phyloP scores from a whole-genome alignment of 2,888 invertebrate genomes.

The Drosophila subsilvestris region DNA sequence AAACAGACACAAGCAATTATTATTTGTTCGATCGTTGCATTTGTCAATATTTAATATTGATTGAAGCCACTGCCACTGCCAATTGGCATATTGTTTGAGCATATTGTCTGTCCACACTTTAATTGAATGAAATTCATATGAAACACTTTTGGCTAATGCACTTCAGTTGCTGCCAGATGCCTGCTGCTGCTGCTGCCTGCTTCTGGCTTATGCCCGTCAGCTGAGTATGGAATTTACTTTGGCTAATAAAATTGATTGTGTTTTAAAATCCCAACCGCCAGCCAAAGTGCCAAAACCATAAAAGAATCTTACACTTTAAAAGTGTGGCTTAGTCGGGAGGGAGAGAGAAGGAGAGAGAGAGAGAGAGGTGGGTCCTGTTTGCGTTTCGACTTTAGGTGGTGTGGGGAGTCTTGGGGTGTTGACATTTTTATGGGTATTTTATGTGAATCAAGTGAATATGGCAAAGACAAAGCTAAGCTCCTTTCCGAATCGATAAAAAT shows the following conservation, averaged over 20 bases:
- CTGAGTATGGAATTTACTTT: conserved; percentile 33
- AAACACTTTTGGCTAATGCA: not conserved
- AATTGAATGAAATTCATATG: conserved; percentile 22
- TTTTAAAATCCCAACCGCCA: conserved; percentile 44
- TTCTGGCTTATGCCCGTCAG: conserved; percentile 6
- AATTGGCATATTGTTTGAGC: conserved; percentile 11
- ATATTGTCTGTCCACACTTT: conserved; percentile 14
- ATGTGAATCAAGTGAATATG: conserved; percentile 63
- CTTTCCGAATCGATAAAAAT: conserved; percentile 77
- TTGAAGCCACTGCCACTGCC: conserved; percentile 1
- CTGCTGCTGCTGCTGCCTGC: not conserved
- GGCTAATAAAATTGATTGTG: conserved; percentile 53
- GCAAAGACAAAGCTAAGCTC: conserved; percentile 72
- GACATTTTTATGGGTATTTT: conserved; percentile 76
- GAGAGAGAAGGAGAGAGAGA: conserved; percentile 20
- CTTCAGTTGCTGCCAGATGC: not conserved
- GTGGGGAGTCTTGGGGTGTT: conserved; percentile 64
- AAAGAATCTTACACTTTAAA: conserved; percentile 59
- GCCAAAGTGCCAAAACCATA: conserved; percentile 31
- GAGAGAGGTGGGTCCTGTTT: conserved; percentile 36
- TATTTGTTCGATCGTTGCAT: conserved; percentile 60
- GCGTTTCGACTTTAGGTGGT: not conserved
- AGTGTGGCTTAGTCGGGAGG: conserved; percentile 47
- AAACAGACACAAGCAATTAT: conserved; percentile 66
- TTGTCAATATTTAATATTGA: conserved; percentile 66